Percentiles rank a stretch among this genome's conserved stretches.
These are phyloP conservation scores for Papilio aristodemus DNA, from an alignment of 1,140 invertebrate species.

Conservation along the genomic window DNA sequence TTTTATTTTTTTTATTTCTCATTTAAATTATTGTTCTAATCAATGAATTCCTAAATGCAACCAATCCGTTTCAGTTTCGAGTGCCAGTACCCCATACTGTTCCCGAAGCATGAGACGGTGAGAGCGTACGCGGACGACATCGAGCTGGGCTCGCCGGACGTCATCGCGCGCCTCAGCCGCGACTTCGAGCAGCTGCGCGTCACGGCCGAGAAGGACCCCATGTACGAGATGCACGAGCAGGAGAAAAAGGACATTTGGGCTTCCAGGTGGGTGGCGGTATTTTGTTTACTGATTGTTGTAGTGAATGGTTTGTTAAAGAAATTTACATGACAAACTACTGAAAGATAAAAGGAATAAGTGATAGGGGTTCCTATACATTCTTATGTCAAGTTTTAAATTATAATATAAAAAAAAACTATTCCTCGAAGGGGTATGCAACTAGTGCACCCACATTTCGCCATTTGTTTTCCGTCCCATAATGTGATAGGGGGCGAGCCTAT, in stretches of 20 bases:
- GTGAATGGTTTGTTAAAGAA: too few relatives aligned
- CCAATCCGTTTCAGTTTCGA: slow-evolving; percentile 82
- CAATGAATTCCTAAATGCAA: slow-evolving; percentile 30
- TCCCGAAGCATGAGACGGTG: slow-evolving; percentile 86
- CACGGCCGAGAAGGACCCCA: slow-evolving; percentile 83
- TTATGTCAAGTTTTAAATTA: too few relatives aligned
- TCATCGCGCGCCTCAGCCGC: slow-evolving; percentile 53
- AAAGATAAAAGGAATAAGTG: too few relatives aligned
- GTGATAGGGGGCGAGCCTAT: too few relatives aligned
- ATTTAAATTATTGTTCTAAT: too few relatives aligned
- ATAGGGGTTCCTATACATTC: too few relatives aligned
- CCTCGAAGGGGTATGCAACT: too few relatives aligned
- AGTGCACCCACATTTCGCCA: too few relatives aligned
- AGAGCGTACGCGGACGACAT: slow-evolving; percentile 82
- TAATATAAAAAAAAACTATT: too few relatives aligned
- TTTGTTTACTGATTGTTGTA: neutral
- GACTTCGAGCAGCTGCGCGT: slow-evolving; percentile 63
- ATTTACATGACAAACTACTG: too few relatives aligned
- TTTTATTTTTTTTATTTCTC: too few relatives aligned
- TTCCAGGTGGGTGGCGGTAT: slow-evolving; percentile 80
- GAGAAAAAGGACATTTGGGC: slow-evolving; percentile 93
- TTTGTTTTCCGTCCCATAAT: too few relatives aligned
- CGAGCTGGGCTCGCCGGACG: slow-evolving; percentile 54
- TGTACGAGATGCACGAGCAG: slow-evolving; percentile 95
- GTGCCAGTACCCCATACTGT: slow-evolving; percentile 85